Evolutionary conservation across 2,113 vertebrate genomes (phyloP).

Genomic region (Physeter macrocephalus): DNA sequence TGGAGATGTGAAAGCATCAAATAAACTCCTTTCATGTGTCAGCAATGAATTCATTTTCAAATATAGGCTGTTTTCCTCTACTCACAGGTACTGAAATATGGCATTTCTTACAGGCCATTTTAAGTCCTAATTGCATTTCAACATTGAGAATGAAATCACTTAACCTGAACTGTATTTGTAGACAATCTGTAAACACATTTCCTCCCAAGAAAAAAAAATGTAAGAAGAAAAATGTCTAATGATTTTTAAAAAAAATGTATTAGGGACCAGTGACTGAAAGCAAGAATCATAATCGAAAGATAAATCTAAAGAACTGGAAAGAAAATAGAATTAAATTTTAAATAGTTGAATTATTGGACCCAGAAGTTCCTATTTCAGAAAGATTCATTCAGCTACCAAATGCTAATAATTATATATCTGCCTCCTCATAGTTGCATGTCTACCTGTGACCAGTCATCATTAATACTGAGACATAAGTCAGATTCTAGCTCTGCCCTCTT

Average conservation of each 20-base stretch:
- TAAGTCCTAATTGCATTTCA: constrained; percentile 46
- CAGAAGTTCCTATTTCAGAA: constrained; percentile 52
- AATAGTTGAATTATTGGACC: constrained; percentile 10
- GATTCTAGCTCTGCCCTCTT: constrained; percentile 22
- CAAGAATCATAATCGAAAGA: neutral
- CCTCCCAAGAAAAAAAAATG: neutral
- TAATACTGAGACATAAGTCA: constrained; percentile 7
- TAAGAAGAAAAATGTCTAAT: constrained; percentile 36
- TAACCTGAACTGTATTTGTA: constrained; percentile 31
- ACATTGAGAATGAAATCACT: constrained; percentile 32
- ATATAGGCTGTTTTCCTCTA: neutral
- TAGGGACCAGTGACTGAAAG: constrained; percentile 6
- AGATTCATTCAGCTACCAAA: constrained; percentile 38
- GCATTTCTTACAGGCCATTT: constrained; percentile 29
- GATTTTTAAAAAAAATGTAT: constrained; percentile 15
- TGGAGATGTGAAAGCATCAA: neutral
- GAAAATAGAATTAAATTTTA: constrained; percentile 26
- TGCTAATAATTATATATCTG: constrained; percentile 26
- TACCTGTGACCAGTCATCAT: constrained; percentile 14
- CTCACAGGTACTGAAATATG: constrained; percentile 40
- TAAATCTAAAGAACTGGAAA: constrained; percentile 43
- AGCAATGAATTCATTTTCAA: neutral
- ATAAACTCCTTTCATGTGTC: constrained; percentile 25
- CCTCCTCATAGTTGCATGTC: neutral
- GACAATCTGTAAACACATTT: constrained; percentile 45